phyloP scores from a whole-genome alignment of 2,797 vertebrate species.

The Remorina albescens region DNA sequence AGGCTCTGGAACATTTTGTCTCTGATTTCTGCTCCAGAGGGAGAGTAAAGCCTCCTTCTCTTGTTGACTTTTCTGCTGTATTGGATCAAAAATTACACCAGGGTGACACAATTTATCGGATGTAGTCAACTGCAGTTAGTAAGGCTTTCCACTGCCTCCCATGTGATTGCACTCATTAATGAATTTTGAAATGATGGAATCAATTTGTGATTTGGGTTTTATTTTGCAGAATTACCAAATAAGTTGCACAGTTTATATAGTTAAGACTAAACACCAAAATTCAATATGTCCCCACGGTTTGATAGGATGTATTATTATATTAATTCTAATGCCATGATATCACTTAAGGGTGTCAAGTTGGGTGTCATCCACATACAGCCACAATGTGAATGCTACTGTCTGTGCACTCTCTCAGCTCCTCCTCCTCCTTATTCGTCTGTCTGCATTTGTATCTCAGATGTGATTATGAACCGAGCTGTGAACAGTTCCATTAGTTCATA shows the following conservation, averaged over 20 bases:
- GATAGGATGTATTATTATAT: too few species aligned
- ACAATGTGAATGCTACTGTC: background rate
- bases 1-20: constrained; percentile 74
- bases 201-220: background rate
- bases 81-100: constrained; percentile 6
- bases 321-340: background rate
- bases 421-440: constrained; percentile 28
- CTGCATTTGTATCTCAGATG: constrained; percentile 48
- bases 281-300: background rate
- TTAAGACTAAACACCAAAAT: background rate
- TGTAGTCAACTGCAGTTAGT: background rate
- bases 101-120: background rate
- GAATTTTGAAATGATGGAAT: background rate
- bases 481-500: constrained; percentile 64
- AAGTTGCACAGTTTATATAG: too few species aligned
- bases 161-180: background rate
- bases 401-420: background rate
- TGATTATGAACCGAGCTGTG: constrained; percentile 53
- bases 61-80: background rate
- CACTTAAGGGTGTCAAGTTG: background rate
- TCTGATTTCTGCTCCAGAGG: constrained; percentile 47
- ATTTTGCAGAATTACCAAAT: too few species aligned
- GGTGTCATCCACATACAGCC: background rate
- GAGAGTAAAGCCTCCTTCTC: constrained; percentile 12
- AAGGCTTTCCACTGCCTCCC: background rate